These are phyloP conservation scores for Laodelphax striatellus DNA, from an alignment of 1,140 invertebrate genomes.

Conservation along the genomic window DNA sequence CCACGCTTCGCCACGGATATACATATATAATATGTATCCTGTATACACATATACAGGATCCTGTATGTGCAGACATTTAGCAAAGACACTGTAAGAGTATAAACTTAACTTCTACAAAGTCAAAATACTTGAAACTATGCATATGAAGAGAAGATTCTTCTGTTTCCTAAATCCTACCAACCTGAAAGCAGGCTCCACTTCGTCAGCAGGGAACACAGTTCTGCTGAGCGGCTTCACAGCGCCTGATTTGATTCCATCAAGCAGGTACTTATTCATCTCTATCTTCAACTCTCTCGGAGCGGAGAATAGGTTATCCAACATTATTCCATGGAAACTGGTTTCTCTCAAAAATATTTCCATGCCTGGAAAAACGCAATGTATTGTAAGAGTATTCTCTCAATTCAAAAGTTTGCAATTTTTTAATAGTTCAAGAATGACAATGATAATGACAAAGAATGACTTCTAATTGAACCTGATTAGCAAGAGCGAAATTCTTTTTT, in stretches of 20 bases:
- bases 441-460: too few relatives aligned
- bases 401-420: too few relatives aligned
- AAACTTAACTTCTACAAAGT: background rate
- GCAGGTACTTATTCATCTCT: slow-evolving; percentile 38
- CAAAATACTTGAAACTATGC: background rate
- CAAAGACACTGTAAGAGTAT: too few relatives aligned
- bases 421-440: too few relatives aligned
- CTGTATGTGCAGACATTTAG: too few relatives aligned
- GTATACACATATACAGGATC: too few relatives aligned
- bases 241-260: slow-evolving; percentile 50
- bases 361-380: slow-evolving; percentile 17
- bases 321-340: slow-evolving; percentile 76
- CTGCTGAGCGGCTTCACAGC: slow-evolving; percentile 47
- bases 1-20: too few relatives aligned
- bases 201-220: slow-evolving; percentile 43
- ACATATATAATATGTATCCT: too few relatives aligned
- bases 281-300: slow-evolving; percentile 28
- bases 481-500: too few relatives aligned
- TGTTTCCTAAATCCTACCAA: slow-evolving; percentile 1
- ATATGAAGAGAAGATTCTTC: background rate
- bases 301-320: slow-evolving; percentile 64
- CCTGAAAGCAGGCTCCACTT: slow-evolving; percentile 52
- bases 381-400: background rate
- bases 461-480: too few relatives aligned
- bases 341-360: slow-evolving; percentile 67